Evolutionary conservation across 1,140 invertebrate genomes (phyloP).

Genomic region (Bombus terrestris): DNA sequence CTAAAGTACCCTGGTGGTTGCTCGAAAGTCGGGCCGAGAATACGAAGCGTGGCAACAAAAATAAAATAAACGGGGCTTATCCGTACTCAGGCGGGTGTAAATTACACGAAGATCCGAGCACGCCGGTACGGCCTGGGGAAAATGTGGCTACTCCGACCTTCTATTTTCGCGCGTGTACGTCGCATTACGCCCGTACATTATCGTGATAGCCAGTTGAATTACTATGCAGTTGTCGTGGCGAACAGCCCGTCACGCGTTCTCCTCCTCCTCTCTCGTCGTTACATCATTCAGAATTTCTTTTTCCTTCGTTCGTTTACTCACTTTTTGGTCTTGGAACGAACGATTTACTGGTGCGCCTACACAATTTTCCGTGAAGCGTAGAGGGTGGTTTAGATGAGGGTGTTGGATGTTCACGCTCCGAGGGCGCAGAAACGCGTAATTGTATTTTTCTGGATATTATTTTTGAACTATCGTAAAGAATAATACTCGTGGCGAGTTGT

Average conservation of each 20-base stretch:
- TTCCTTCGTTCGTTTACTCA: background rate
- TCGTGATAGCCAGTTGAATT: conserved; percentile 34
- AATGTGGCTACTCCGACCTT: conserved; percentile 40
- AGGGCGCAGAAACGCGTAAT: no score
- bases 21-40: conserved; percentile 61
- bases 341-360: no score
- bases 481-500: background rate
- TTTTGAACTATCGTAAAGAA: background rate
- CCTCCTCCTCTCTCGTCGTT: background rate
- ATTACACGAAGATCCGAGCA: conserved; percentile 49
- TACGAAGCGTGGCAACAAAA: conserved; percentile 67
- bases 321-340: background rate
- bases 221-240: conserved; percentile 29
- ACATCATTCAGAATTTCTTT: no score
- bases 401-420: background rate
- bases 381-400: background rate
- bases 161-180: conserved; percentile 46
- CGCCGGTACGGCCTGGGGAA: conserved; percentile 7
- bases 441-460: no score
- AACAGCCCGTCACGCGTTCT: background rate
- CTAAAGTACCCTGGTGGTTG: conserved; percentile 65
- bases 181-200: conserved; percentile 17
- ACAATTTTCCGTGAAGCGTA: background rate
- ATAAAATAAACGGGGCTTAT: conserved; percentile 67
- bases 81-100: conserved; percentile 61